A percentile compares a stretch with the other conserved stretches of the same genome.
phyloP scores from a whole-genome alignment of 1,140 invertebrate genomes.

The Brachionus angularis region DNA sequence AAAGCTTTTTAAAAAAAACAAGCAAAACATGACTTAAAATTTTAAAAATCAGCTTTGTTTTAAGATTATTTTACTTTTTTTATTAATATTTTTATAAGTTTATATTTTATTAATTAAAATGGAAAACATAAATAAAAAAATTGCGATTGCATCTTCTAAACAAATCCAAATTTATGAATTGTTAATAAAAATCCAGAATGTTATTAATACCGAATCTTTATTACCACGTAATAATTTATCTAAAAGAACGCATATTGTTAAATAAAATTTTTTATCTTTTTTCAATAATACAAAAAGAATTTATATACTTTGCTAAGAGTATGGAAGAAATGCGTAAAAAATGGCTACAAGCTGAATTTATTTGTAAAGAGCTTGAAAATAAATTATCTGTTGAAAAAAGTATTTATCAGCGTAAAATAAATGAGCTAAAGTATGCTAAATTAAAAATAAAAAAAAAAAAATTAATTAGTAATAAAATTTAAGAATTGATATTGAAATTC shows the following conservation, averaged over 20 bases:
- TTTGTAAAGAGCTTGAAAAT: constrained; percentile 14
- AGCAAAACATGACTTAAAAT: too few species aligned
- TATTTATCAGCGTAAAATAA: constrained; percentile 37
- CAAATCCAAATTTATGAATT: constrained; percentile 42
- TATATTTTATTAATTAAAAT: constrained; percentile 39
- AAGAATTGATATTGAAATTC: constrained; percentile 42
- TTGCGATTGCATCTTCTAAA: constrained; percentile 10
- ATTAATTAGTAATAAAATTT: too few species aligned
- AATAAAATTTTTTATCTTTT: not conserved
- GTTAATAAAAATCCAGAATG: constrained; percentile 33
- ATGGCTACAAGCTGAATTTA: constrained; percentile 26
- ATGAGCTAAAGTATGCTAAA: constrained; percentile 31
- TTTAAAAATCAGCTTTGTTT: too few species aligned
- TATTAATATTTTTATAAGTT: too few species aligned
- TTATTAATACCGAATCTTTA: constrained; percentile 34
- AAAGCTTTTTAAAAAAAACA: too few species aligned
- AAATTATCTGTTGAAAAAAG: constrained; percentile 25
- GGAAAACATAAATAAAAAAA: constrained; percentile 39
- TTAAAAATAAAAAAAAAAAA: too few species aligned
- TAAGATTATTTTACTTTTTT: too few species aligned
- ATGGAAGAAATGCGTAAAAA: constrained; percentile 44
- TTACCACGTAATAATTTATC: constrained; percentile 35
- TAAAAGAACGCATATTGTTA: too few species aligned
- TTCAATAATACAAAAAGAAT: not conserved
- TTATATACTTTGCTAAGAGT: constrained; percentile 42